Evolutionary conservation across 2,888 invertebrate genomes (phyloP), one percentile per base, ranked within the genome.

Genomic region (Cephus sareptanus): DNA sequence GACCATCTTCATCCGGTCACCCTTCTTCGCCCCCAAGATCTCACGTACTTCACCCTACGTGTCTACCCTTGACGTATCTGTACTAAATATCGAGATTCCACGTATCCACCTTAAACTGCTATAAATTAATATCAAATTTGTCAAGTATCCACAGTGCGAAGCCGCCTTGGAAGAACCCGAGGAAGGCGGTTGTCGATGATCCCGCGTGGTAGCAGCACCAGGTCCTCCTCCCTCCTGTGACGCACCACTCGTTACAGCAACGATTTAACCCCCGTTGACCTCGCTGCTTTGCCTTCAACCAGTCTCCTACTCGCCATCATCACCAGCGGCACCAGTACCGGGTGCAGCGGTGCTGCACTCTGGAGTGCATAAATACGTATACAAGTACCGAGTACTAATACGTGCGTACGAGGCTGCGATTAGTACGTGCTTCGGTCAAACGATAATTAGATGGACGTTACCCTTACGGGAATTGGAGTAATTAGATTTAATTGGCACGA

Each of bases 231-330:
- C 75, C 80, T 35, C 75, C 70, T 35, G 35, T 12, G 56, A 15
- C 31, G 12, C 31, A n/a, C 68, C 11, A 68, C 6, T 30, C 31
- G 35, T 30, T 69, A 37, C 68, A 79, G 79, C 84, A 87, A 79
- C 88, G 85, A 89, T 89, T 89, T 89, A 89, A 89, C 88, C 89
- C 88, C 87, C 87, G 87, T 89, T 89, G 87, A 89, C 88, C 89
- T 81, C 83, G 76, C 75, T 80, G 79, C 80, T 82, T 78, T 70
- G 74, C 80, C 81, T 79, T 76, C 82, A 75, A 56, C 78, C 79
- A 33, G 75, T 79, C 76, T 33, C 76, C 70, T 77, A 76, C 76
- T 69, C 76, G 75, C 73, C 75, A 40, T 79, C 75, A 75, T 73
- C 69, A 33, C 75, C 76, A 69, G 76, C 35, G 30, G 56, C 79